Evolutionary conservation across 1,140 invertebrate species (phyloP).

Genomic region (Bombus polaris): DNA sequence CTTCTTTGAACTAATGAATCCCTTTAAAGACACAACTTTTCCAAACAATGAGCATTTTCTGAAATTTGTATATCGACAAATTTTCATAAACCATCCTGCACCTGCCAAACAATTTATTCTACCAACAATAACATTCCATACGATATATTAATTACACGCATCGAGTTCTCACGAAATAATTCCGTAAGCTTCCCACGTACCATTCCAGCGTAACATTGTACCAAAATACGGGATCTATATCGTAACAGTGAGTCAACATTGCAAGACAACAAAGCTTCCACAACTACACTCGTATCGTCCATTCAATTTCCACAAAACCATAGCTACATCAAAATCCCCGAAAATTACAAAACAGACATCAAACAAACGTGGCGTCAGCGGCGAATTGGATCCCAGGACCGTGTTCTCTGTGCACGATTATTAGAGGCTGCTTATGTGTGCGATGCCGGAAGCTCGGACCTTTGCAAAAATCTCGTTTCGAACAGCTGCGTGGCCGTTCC

Average conservation of each 20-base stretch:
- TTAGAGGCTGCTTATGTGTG: background rate
- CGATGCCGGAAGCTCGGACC: background rate
- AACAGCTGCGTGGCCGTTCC: conserved; percentile 11
- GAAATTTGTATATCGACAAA: background rate
- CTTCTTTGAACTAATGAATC: too few species aligned
- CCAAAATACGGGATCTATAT: background rate
- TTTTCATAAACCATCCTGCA: background rate
- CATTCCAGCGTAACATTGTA: background rate
- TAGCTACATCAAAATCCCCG: background rate
- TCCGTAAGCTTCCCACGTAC: background rate
- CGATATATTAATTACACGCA: background rate
- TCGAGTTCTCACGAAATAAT: background rate
- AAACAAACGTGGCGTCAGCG: background rate
- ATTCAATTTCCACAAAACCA: background rate
- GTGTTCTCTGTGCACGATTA: background rate
- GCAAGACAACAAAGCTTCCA: background rate
- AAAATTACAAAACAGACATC: background rate
- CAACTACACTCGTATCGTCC: background rate
- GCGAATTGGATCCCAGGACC: background rate
- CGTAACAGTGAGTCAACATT: background rate
- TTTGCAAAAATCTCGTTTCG: conserved; percentile 27
- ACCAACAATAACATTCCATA: background rate
- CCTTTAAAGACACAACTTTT: background rate
- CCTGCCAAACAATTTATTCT: background rate
- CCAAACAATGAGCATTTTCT: background rate